phyloP scores from a whole-genome alignment of 1,140 invertebrate species.

The Lepidurus apus region DNA sequence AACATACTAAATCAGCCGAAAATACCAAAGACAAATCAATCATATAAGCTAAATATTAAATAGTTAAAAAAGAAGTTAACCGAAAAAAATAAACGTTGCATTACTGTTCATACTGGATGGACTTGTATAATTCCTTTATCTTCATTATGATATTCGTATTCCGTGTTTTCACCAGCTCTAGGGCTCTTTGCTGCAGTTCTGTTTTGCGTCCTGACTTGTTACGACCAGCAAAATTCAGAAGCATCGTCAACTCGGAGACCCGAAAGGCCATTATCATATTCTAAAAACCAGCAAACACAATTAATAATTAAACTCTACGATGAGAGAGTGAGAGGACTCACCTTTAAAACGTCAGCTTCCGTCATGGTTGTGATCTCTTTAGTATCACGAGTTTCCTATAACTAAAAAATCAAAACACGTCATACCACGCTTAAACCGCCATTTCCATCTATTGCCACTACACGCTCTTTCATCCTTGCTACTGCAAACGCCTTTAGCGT shows the following conservation, averaged over 20 bases:
- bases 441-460: no score
- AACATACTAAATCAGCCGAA: neutral
- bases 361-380: slow-evolving; percentile 11
- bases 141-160: slow-evolving; percentile 68
- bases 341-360: slow-evolving; percentile 31
- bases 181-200: slow-evolving; percentile 72
- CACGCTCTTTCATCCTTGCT: no score
- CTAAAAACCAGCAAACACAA: neutral
- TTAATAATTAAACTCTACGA: neutral
- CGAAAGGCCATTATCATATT: slow-evolving; percentile 77
- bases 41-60: neutral
- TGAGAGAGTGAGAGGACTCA: neutral
- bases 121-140: slow-evolving; percentile 71
- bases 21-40: slow-evolving; percentile 6
- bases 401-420: neutral
- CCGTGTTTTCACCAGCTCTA: slow-evolving; percentile 66
- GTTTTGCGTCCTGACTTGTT: slow-evolving; percentile 81
- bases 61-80: neutral
- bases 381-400: neutral
- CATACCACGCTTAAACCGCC: neutral
- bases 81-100: slow-evolving; percentile 17
- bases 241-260: slow-evolving; percentile 74
- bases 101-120: slow-evolving; percentile 33
- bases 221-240: slow-evolving; percentile 75
- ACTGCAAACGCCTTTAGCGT: no score